Evolutionary conservation across 2,888 invertebrate genomes (phyloP), one percentile per base, ranked within the genome.

Genomic region (Drosophila cracens): DNA sequence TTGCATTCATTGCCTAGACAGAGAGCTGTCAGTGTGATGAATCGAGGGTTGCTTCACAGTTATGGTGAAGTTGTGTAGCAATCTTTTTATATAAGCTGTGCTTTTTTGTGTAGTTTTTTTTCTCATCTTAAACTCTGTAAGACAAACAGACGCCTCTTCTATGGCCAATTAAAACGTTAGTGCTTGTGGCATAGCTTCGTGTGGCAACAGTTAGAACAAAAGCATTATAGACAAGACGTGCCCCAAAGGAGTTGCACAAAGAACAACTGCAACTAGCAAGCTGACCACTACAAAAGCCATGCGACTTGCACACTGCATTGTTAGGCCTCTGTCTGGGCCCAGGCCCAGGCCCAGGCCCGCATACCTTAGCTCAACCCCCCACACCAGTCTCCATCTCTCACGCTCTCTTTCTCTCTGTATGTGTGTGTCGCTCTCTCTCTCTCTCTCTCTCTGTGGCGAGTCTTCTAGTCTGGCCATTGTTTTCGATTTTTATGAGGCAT

Each of bases 401-500:
- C 3, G n/a, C 46, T 36, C 40, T 27, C 38, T 46, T 5, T 53
- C 5, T 43, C 11, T 13, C 43, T 46, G 13, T 1, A 7, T 13
- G 21, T 46, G 1, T 46, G n/a, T 11, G 5, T 33, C 18, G 33
- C 46, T 33, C 18, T 2, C 25, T 21, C 31, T 4, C 31, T 31
- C 59, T 56, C 38, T 40, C 62, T 58, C 4, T 36, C 34, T 38
- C 51, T 48, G n/a, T 58, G 40, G n/a, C 33, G 29, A 11, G 38
- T 54, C 63, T 79, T 57, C 63, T 79, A 43, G 67, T 34, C 66
- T 59, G 69, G 65, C 66, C 88, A 88, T 88, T 91, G 91, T 90
- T 91, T 91, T 89, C 83, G 89, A 89, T 89, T 87, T 88, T 88
- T 91, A 91, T 90, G 90, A 86, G 83, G 85, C 90, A 89, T 91